Evolutionary conservation across 2,797 vertebrate species (phyloP).

Genomic region (Gymnocypris eckloni): DNA sequence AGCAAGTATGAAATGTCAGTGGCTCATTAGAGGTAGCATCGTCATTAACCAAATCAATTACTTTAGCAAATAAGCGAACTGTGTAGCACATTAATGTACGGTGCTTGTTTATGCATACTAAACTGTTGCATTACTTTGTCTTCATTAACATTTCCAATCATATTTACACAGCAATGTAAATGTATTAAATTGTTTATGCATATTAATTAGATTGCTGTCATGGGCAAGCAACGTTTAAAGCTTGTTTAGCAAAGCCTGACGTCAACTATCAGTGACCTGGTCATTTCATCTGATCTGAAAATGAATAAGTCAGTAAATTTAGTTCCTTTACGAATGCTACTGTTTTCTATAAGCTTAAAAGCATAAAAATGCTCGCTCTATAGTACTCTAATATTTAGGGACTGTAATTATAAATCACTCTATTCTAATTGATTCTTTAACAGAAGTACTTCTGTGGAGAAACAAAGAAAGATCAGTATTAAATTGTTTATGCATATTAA

Average conservation of each 20-base stretch:
- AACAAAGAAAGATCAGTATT: too few species aligned
- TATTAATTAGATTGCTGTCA: constrained; percentile 10
- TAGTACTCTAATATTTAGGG: not conserved
- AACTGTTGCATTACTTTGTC: constrained; percentile 1
- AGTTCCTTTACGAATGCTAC: not conserved
- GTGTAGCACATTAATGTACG: constrained; percentile 20
- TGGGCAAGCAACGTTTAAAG: not conserved
- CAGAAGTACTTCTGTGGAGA: too few species aligned
- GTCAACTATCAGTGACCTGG: not conserved
- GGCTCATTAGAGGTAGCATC: constrained; percentile 11
- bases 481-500: too few species aligned
- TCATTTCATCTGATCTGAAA: not conserved
- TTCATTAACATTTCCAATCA: constrained; percentile 13
- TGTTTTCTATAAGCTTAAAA: not conserved
- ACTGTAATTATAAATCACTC: not conserved
- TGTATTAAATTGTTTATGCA: constrained; percentile 6
- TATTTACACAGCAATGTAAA: constrained; percentile 8
- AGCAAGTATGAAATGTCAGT: constrained; percentile 21
- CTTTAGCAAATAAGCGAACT: constrained; percentile 11
- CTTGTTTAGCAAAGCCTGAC: constrained; percentile 6
- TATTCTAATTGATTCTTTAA: too few species aligned
- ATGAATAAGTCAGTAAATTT: not conserved
- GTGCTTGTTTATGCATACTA: constrained; percentile 13
- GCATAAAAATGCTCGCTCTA: not conserved
- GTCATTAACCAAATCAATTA: constrained; percentile 37